phyloP scores from a whole-genome alignment of 2,888 invertebrate species.

The Mystacides longicornis region DNA sequence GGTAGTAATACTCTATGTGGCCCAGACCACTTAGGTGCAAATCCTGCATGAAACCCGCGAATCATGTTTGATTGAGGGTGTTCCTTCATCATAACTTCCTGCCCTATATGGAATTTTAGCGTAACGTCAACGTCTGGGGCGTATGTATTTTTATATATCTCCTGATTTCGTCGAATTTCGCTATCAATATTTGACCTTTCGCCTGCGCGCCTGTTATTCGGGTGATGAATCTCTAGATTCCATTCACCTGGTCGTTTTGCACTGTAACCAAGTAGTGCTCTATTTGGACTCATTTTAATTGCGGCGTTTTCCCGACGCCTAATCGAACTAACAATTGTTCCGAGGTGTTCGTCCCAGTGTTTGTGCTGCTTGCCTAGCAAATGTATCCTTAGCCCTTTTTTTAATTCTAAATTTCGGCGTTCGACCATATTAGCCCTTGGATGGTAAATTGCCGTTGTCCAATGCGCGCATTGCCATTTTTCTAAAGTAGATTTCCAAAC shows the following conservation, averaged over 20 bases:
- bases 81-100: neutral
- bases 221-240: neutral
- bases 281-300: neutral
- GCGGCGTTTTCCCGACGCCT: neutral
- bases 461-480: slow-evolving; percentile 18
- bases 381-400: slow-evolving; percentile 26
- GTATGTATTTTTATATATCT: neutral
- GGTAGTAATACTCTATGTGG: neutral
- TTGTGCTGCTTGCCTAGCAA: slow-evolving; percentile 1
- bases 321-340: neutral
- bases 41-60: neutral
- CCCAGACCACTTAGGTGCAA: neutral
- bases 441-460: slow-evolving; percentile 27
- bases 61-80: neutral
- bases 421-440: slow-evolving; percentile 27
- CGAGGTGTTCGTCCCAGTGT: neutral
- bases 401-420: slow-evolving; percentile 27
- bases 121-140: neutral
- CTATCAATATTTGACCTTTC: neutral
- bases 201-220: neutral
- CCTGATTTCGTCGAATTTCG: neutral
- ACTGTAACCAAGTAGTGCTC: neutral
- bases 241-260: neutral
- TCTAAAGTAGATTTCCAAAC: slow-evolving; percentile 9
- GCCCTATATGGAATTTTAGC: neutral